Evolutionary conservation across 1,140 invertebrate genomes (phyloP).

Genomic region (Drosophila subpulchrella): DNA sequence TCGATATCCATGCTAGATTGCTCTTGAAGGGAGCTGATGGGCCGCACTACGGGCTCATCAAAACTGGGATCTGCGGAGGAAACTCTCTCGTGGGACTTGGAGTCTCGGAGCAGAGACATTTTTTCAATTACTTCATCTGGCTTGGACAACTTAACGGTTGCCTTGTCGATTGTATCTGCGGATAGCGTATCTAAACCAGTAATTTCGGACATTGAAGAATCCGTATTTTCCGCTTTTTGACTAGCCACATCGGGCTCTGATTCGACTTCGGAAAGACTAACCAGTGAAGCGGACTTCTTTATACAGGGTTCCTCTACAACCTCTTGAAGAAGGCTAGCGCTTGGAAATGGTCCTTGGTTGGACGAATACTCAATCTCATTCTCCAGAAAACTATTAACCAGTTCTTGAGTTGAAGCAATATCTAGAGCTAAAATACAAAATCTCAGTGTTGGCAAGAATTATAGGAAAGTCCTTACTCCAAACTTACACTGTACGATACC

Average conservation of each 20-base stretch:
- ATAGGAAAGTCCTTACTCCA: no score
- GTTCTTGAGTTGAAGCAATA: conserved; percentile 18
- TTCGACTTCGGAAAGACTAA: conserved; percentile 18
- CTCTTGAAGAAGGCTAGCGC: conserved; percentile 6
- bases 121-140: conserved; percentile 63
- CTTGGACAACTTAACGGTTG: conserved; percentile 51
- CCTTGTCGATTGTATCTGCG: conserved; percentile 54
- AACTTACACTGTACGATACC: conserved; percentile 30
- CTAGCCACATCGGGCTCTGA: not conserved
- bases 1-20: conserved; percentile 54
- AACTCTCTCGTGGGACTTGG: conserved; percentile 33
- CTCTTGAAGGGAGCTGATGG: conserved; percentile 57
- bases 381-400: conserved; percentile 40
- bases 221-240: conserved; percentile 6
- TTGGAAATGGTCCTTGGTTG: not conserved
- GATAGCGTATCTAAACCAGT: conserved; percentile 23
- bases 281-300: conserved; percentile 44
- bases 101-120: conserved; percentile 61
- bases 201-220: conserved; percentile 26
- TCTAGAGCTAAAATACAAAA: not conserved
- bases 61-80: conserved; percentile 33
- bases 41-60: conserved; percentile 53
- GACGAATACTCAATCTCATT: conserved; percentile 49
- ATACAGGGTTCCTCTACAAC: conserved; percentile 49
- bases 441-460: not conserved